Evolutionary conservation across 2,797 vertebrate genomes (phyloP), one percentile per base, ranked within the genome.

Genomic region (Austrolebias charrua): DNA sequence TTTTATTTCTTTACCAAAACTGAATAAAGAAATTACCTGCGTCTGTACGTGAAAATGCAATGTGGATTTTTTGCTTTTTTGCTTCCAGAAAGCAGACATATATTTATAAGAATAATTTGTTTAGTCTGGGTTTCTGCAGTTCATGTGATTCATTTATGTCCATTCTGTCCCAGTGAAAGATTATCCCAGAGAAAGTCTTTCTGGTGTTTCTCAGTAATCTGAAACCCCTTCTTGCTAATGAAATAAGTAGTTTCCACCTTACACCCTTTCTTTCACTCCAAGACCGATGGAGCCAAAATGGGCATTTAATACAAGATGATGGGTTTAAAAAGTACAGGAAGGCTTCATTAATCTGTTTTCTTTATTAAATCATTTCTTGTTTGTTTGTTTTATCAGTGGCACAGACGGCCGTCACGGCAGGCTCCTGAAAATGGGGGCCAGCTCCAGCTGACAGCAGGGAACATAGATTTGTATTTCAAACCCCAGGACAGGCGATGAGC

Each of bases 381-480:
- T 68, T 56, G 38, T 53, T 19, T 71, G 10, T 52, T 47, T 58
- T 49, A 44, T 58, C 38, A 76, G 66, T 72, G 78, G 76, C 73
- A 89, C 86, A 90, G 86, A 87, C 78, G 79, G 89, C 65, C 76
- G 70, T 63, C 83, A 61, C 72, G 49, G 82, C 80, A 80, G 82
- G 87, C 82, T 80, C 76, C 81, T 73, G 82, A 88, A 89, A 90
- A 66, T 6, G 60, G 67, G 60, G 74, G 81, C 89, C 83, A 88
- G 81, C 79, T 88, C 86, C 84, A 87, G 82, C 80, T 86, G 83
- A 86, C 76, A 76, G 73, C 78, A 85, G 78, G 76, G 84, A 79
- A 78, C 81, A 54, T 78, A 80, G 82, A 86, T 90, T 87, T 88
- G 81, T 84, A 82, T 90, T 86, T 86, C 52, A 76, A 80, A 88